Base-by-base conservation (phyloP, 2,113 vertebrate species). In the Colaptes auratus region DNA sequence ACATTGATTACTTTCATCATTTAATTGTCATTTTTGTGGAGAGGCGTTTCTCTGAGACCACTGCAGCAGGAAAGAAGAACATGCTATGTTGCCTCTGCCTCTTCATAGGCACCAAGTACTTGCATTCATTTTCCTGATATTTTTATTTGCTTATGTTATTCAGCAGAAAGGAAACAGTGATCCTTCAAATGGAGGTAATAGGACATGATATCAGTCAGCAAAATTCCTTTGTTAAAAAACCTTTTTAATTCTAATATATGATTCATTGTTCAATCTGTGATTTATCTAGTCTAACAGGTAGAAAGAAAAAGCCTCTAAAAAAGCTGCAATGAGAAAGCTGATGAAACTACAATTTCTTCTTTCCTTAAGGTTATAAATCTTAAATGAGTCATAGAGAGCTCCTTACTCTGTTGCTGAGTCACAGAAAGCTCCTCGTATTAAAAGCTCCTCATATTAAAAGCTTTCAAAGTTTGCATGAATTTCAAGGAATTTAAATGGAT, bases 401-500 rank as follows among this genome's bases (percentile, higher is more conserved):
- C 73, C 35, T 83, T 61, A 69, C 71, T 63, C 67, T 64, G 82
- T 55, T 16, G 71, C 64, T 67, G 76, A 74, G 36, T 87, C 64
- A 90, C 28, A 63, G 21, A 88, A 81, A 96, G 39, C 4, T 81
- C 70, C 61, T 39, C 39, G 12, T 39, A 39, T 39, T 39, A 39
- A 39, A 39, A 39, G 36, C 36, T 39, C 36, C 36, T 39, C 36
- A 63, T 76, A 56, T 8, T 55, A 92, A 76, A 92, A 13, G 31
- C 33, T 91, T 88, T 69, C 72, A 81, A 94, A 82, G 11, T 61
- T 52, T 87, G 75, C 27, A 63, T 17, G 21, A 94, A 72, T 90
- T 96, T 94, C 31, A 93, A 89, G 27, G 72, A 71, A 77, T 90
- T 89, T 91, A 73, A 95, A 92, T 15, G 18, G 44, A 89, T 86